Percentiles rank a stretch among this genome's conserved stretches.
Evolutionary conservation across 2,113 vertebrate species (phyloP).

Genomic region (Spheniscus mendiculus): DNA sequence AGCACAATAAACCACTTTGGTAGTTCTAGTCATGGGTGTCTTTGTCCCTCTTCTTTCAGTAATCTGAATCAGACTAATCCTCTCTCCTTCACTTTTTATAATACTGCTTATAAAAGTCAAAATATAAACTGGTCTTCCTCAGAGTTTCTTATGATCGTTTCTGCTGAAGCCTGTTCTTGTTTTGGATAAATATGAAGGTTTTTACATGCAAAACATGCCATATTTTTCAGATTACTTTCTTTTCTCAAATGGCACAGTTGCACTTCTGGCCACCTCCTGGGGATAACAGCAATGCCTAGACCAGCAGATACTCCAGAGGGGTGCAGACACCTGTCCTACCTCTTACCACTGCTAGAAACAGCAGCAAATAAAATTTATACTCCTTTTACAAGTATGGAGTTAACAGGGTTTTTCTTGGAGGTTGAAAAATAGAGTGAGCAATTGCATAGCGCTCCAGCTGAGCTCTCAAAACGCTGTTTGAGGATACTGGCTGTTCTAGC

Average conservation of each 20-base stretch:
- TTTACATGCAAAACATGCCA: background rate
- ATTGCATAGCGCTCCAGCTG: background rate
- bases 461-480: background rate
- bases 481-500: background rate
- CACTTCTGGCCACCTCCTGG: background rate
- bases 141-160: background rate
- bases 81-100: background rate
- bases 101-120: background rate
- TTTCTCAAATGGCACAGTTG: background rate
- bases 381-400: background rate
- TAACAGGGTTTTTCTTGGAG: background rate
- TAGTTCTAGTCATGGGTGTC: background rate
- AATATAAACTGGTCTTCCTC: background rate
- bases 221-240: background rate
- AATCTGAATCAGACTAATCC: background rate
- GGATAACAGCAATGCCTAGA: background rate
- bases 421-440: background rate
- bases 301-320: background rate
- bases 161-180: background rate
- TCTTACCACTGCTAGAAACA: background rate
- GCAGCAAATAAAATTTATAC: background rate
- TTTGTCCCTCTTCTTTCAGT: background rate
- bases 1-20: background rate
- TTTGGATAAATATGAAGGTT: background rate
- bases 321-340: background rate